Evolutionary conservation across 2,888 invertebrate species (phyloP).

Genomic region (Drosophila prostipennis): DNA sequence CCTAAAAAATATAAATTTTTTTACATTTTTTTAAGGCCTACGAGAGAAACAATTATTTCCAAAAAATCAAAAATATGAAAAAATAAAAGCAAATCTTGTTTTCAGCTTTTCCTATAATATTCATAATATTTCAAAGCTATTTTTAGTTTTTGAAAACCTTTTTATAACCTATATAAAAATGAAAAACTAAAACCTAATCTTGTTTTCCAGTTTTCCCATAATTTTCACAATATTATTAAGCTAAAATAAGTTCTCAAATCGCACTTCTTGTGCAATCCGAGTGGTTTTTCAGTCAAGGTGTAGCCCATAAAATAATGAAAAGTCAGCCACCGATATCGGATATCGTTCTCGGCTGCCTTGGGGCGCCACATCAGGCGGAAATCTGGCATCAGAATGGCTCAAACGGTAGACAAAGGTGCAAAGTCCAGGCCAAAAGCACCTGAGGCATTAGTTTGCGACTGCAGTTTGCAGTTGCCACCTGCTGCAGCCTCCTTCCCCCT

Average conservation of each 20-base stretch:
- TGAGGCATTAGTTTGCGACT: slow-evolving; percentile 39
- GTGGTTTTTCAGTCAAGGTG: slow-evolving; percentile 28
- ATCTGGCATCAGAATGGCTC: slow-evolving; percentile 43
- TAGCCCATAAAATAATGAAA: slow-evolving; percentile 39
- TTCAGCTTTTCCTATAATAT: neutral
- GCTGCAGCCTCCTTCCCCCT: slow-evolving; percentile 22
- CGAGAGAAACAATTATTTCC: too few species aligned
- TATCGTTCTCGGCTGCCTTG: slow-evolving; percentile 36
- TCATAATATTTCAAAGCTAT: slow-evolving; percentile 1
- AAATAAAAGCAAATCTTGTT: neutral
- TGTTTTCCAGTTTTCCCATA: neutral
- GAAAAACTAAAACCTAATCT: neutral
- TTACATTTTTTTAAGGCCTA: too few species aligned
- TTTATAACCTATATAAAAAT: too few species aligned
- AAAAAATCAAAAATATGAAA: too few species aligned
- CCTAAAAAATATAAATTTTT: too few species aligned
- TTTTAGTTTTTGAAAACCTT: too few species aligned
- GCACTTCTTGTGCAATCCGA: slow-evolving; percentile 25
- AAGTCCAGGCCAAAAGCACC: slow-evolving; percentile 32
- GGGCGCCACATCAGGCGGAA: slow-evolving; percentile 51
- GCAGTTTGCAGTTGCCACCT: slow-evolving; percentile 44
- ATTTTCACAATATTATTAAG: neutral
- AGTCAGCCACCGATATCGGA: slow-evolving; percentile 30
- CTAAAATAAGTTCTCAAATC: slow-evolving; percentile 9
- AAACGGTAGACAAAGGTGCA: slow-evolving; percentile 18